These are phyloP conservation scores for Pseudomugil tenellus DNA, from an alignment of 2,797 vertebrate species.

Conservation along the genomic window DNA sequence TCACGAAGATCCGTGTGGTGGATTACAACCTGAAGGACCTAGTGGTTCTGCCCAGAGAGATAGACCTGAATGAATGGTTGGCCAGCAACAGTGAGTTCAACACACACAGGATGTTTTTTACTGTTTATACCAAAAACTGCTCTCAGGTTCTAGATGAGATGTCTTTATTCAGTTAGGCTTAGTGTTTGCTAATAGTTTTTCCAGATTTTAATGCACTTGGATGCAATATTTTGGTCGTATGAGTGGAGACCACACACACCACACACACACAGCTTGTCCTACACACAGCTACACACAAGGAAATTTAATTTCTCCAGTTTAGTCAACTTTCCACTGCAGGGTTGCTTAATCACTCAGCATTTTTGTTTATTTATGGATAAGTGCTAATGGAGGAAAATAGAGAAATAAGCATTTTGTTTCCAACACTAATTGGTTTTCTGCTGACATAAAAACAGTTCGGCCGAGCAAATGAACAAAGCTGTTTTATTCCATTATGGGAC, in stretches of 20 bases:
- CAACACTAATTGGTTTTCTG: conserved; percentile 11
- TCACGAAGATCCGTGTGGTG: conserved; percentile 92
- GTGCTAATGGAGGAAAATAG: not conserved
- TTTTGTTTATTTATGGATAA: not conserved
- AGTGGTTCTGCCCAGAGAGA: conserved; percentile 95
- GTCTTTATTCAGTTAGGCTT: not conserved
- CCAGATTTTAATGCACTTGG: conserved; percentile 3
- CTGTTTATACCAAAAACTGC: too few relatives aligned
- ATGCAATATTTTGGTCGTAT: too few relatives aligned
- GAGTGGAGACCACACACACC: conserved; percentile 27
- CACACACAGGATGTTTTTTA: not conserved
- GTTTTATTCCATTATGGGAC: not conserved
- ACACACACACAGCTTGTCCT: conserved; percentile 3
- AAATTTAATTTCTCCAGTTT: conserved; percentile 21
- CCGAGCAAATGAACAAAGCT: not conserved
- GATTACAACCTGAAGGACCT: conserved; percentile 97
- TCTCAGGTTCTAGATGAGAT: not conserved
- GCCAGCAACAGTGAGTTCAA: conserved; percentile 94
- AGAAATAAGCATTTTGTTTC: conserved; percentile 22
- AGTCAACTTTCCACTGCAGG: conserved; percentile 8
- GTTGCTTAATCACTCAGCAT: not conserved
- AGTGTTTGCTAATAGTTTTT: not conserved
- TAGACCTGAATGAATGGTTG: conserved; percentile 99
- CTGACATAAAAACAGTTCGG: not conserved
- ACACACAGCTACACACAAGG: too few relatives aligned